Conservation (phyloP, 1,140 invertebrate species). For the Protaetia brevitarsis region DNA sequence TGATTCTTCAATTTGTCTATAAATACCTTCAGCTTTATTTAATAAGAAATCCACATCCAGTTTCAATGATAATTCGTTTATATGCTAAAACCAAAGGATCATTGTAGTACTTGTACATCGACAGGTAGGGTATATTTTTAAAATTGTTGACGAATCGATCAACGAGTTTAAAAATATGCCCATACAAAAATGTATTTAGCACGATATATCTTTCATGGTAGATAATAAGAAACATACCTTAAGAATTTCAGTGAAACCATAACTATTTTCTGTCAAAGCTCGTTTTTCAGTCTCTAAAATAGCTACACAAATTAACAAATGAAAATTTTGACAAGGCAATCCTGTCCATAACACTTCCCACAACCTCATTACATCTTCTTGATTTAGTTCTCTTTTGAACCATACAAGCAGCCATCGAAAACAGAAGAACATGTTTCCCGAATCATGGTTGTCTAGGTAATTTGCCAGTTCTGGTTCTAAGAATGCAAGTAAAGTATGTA, state of each 20-base stretch:
- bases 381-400: conserved; percentile 78
- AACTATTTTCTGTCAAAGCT: conserved; percentile 82
- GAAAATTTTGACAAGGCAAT: conserved; percentile 90
- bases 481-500: conserved; percentile 78
- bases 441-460: conserved; percentile 88
- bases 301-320: conserved; percentile 85
- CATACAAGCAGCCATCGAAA: conserved; percentile 89
- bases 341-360: conserved; percentile 90
- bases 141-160: too few relatives aligned
- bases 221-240: conserved; percentile 65
- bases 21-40: conserved; percentile 85
- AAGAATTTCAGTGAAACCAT: conserved; percentile 93
- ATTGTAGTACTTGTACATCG: too few relatives aligned
- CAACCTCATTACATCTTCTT: conserved; percentile 71
- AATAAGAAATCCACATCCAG: conserved; percentile 79
- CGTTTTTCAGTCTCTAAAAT: conserved; percentile 86
- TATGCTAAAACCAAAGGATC: conserved; percentile 65
- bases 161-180: not conserved
- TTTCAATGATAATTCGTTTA: conserved; percentile 85
- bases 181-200: not conserved
- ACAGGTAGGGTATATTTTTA: too few relatives aligned
- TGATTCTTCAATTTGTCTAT: conserved; percentile 71
- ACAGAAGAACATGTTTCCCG: conserved; percentile 98
- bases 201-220: not conserved
- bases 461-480: conserved; percentile 79